Percentiles rank a stretch among this genome's conserved stretches.
Conservation (phyloP, 2,113 vertebrate genomes). For the Calyptommatus sinebrachiatus region DNA sequence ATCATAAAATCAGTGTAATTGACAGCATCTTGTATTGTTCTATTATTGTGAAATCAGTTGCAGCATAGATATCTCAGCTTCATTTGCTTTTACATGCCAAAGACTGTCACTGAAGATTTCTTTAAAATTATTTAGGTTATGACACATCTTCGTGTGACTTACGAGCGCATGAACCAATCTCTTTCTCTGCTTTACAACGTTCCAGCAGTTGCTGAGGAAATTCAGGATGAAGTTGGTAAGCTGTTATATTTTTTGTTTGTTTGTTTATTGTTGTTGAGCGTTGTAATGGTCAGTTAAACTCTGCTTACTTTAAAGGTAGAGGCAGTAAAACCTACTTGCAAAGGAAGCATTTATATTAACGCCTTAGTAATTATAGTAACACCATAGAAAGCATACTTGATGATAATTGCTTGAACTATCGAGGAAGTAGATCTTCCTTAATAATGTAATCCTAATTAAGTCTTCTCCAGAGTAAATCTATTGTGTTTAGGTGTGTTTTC, state of each 20-base stretch:
- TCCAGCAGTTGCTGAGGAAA: constrained; percentile 90
- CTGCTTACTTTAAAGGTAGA: background rate
- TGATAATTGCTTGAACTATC: too few relatives aligned
- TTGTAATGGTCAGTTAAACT: background rate
- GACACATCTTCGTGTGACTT: constrained; percentile 96
- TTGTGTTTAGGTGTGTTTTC: too few relatives aligned
- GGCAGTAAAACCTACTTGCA: background rate
- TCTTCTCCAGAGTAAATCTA: too few relatives aligned
- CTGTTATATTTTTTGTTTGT: constrained; percentile 5
- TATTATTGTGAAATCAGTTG: constrained; percentile 5
- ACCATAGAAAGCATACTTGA: too few relatives aligned
- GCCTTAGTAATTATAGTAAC: background rate
- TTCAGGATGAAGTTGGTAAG: constrained; percentile 98
- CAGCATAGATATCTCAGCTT: background rate
- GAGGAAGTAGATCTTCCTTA: too few relatives aligned
- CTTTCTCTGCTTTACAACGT: constrained; percentile 96
- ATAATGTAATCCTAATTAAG: too few relatives aligned
- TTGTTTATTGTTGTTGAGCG: background rate
- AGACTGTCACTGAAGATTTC: constrained; percentile 15
- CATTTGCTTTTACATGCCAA: background rate
- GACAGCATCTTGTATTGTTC: background rate
- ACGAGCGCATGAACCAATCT: constrained; percentile 98
- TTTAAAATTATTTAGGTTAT: constrained; percentile 76
- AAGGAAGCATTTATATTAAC: background rate
- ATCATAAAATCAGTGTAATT: background rate